Conservation (phyloP, 2,797 vertebrate species). For the Danionella dracula region DNA sequence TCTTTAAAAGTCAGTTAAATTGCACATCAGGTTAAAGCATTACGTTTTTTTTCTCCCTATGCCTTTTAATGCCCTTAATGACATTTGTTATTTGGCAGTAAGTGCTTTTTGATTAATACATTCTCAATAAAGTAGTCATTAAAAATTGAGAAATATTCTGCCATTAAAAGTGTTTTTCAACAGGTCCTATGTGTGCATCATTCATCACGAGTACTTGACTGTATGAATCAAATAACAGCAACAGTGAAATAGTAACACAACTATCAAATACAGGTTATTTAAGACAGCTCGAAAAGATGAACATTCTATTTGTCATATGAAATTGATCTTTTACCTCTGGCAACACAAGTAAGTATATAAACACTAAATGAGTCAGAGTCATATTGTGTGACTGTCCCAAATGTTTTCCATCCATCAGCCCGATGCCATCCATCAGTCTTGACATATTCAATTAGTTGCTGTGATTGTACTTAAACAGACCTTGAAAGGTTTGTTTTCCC, state of each 20-base stretch:
- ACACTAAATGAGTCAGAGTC: neutral
- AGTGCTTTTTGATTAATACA: constrained; percentile 26
- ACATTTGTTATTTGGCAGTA: constrained; percentile 6
- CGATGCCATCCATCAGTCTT: constrained; percentile 42
- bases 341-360: neutral
- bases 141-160: neutral
- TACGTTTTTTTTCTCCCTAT: constrained; percentile 11
- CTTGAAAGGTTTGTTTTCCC: constrained; percentile 54
- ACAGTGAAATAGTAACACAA: too few species aligned
- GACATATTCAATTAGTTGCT: constrained; percentile 50
- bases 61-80: constrained; percentile 10
- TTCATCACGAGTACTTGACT: too few species aligned
- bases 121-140: constrained; percentile 2
- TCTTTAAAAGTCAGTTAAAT: constrained; percentile 38
- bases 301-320: too few species aligned
- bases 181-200: too few species aligned
- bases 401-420: constrained; percentile 18
- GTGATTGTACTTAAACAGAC: constrained; percentile 55
- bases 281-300: too few species aligned
- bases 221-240: too few species aligned
- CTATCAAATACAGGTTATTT: too few species aligned
- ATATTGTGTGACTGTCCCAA: constrained; percentile 32
- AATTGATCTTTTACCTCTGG: too few species aligned
- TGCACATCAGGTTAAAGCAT: constrained; percentile 30
- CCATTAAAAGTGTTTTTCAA: too few species aligned